Conservation (phyloP, 2,888 invertebrate genomes). For the Leucophora obtusa region DNA sequence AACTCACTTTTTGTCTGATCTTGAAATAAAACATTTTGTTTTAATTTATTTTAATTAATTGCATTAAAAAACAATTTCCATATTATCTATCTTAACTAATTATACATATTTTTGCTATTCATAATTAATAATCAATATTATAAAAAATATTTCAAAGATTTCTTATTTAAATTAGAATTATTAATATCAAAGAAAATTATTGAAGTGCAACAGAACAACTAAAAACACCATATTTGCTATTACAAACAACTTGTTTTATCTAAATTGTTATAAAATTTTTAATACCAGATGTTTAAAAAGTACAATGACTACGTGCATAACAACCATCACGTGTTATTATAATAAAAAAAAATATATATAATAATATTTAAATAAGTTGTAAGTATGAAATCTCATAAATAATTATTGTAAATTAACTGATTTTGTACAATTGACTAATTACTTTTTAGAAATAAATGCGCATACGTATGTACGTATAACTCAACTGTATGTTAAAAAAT, state of each 20-base stretch:
- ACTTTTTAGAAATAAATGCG: no score
- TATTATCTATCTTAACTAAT: constrained; percentile 10
- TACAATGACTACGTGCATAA: constrained; percentile 12
- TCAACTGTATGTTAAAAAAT: no score
- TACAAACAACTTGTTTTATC: constrained; percentile 33
- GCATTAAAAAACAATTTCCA: constrained; percentile 50
- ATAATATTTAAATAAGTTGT: neutral
- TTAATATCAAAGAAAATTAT: constrained; percentile 24
- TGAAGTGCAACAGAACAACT: constrained; percentile 9
- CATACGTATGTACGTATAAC: no score
- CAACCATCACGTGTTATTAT: constrained; percentile 49
- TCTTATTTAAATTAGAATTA: neutral
- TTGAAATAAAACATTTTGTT: constrained; percentile 9
- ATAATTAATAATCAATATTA: constrained; percentile 7
- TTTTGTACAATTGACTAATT: constrained; percentile 28
- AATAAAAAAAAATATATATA: neutral
- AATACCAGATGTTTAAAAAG: constrained; percentile 56
- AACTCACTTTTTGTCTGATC: neutral
- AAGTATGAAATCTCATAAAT: constrained; percentile 22
- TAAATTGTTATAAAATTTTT: constrained; percentile 37
- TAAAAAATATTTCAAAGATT: neutral
- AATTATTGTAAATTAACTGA: constrained; percentile 23
- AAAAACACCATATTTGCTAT: neutral
- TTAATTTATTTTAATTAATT: constrained; percentile 49
- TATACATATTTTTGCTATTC: neutral